A percentile compares a stretch with the other conserved stretches of the same genome.
Conservation (phyloP, 2,113 vertebrate genomes). For the Hydrolagus affinis region DNA sequence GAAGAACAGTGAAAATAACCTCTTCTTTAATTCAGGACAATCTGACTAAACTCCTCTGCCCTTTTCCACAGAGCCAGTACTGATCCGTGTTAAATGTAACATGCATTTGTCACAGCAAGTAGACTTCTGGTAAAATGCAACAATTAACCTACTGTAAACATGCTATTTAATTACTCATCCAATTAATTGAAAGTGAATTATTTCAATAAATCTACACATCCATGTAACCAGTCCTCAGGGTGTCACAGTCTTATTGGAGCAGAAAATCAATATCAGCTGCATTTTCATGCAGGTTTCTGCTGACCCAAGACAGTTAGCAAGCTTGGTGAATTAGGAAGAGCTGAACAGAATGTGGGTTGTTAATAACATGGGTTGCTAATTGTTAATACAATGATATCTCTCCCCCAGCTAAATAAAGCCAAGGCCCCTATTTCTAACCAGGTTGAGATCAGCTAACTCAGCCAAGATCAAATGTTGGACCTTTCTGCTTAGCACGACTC, state of each 20-base stretch:
- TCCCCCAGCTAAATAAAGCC: no score
- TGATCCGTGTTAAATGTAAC: not conserved
- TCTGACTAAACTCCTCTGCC: not conserved
- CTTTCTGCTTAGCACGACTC: no score
- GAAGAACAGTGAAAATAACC: not conserved
- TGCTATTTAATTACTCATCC: not conserved
- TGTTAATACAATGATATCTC: no score
- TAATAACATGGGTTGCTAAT: not conserved
- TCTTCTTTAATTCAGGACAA: not conserved
- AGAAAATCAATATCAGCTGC: not conserved
- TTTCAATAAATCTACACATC: not conserved
- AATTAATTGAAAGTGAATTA: not conserved
- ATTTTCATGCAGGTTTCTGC: not conserved
- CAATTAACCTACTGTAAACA: not conserved
- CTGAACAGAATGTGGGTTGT: not conserved
- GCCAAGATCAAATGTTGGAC: no score
- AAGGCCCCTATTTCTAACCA: no score
- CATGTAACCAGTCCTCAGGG: not conserved
- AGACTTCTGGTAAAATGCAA: not conserved
- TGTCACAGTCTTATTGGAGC: not conserved
- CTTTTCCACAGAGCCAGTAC: not conserved
- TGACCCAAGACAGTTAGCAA: not conserved
- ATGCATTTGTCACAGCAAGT: not conserved
- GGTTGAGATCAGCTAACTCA: no score
- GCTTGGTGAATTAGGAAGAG: not conserved